Percentiles rank a stretch among this genome's conserved stretches.
phyloP scores from a whole-genome alignment of 2,797 vertebrate species.

The Onychomys arenicola region DNA sequence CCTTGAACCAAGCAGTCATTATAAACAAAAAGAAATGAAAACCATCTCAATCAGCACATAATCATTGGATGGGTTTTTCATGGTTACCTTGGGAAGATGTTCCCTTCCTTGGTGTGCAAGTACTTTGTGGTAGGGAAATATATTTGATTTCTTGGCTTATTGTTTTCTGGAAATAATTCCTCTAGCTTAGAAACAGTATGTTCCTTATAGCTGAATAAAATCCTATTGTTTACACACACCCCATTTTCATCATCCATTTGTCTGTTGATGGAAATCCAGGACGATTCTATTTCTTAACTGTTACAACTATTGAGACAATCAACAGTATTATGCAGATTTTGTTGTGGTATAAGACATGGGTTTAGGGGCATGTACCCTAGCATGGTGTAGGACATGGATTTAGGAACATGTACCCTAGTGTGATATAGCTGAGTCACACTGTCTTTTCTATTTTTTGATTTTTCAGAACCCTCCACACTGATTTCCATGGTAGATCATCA shows the following conservation, averaged over 20 bases:
- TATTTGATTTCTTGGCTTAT: neutral
- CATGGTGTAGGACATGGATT: neutral
- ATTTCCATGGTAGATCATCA: neutral
- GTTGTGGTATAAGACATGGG: too few relatives aligned
- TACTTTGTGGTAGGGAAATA: neutral
- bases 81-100: neutral
- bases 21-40: conserved; percentile 26
- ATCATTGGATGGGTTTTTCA: neutral
- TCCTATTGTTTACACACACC: neutral
- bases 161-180: neutral
- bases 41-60: neutral
- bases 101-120: neutral
- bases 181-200: neutral
- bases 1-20: conserved; percentile 55
- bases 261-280: neutral
- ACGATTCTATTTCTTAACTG: neutral
- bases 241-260: neutral
- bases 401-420: neutral
- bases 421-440: neutral
- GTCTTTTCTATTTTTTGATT: neutral
- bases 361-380: too few relatives aligned
- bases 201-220: neutral
- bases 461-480: neutral
- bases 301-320: neutral
- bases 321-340: neutral